Percentiles rank a stretch among this genome's conserved stretches.
Conservation (phyloP, 1,140 invertebrate species). For the Oreohelix idahoensis region DNA sequence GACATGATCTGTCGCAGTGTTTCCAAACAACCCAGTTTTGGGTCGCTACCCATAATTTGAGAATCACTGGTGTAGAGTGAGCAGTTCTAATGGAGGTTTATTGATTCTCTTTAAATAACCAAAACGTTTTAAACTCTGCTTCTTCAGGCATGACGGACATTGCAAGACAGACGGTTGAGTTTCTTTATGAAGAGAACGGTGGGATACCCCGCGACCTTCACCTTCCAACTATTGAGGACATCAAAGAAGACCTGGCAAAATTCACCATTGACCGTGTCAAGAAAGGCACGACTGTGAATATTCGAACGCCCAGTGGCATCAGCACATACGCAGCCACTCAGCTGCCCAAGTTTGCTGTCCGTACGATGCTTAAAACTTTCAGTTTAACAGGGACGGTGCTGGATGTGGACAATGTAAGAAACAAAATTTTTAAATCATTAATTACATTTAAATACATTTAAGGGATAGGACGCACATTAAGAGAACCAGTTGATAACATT, state of each 20-base stretch:
- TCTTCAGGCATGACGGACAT: conserved; percentile 73
- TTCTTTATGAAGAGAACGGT: conserved; percentile 74
- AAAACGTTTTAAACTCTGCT: not conserved
- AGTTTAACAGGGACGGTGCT: conserved; percentile 72
- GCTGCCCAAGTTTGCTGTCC: conserved; percentile 71
- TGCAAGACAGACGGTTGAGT: conserved; percentile 74
- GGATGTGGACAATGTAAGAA: conserved; percentile 70
- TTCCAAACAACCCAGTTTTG: too few relatives aligned
- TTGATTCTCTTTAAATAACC: not conserved
- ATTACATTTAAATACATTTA: too few relatives aligned
- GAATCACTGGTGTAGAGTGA: too few relatives aligned
- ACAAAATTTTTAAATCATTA: too few relatives aligned
- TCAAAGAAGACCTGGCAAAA: conserved; percentile 72
- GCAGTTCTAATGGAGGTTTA: too few relatives aligned
- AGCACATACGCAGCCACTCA: conserved; percentile 56
- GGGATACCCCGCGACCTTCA: conserved; percentile 73
- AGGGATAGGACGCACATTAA: too few relatives aligned
- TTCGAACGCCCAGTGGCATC: conserved; percentile 57
- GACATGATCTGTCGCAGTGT: too few relatives aligned
- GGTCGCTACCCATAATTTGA: too few relatives aligned
- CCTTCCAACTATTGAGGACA: conserved; percentile 73
- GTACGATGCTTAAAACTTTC: conserved; percentile 72
- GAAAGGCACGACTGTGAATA: conserved; percentile 71
- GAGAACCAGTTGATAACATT: too few relatives aligned
- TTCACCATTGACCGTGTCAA: conserved; percentile 72